Evolutionary conservation across 2,888 invertebrate species (phyloP).

Genomic region (Eucriotettix oculatus): DNA sequence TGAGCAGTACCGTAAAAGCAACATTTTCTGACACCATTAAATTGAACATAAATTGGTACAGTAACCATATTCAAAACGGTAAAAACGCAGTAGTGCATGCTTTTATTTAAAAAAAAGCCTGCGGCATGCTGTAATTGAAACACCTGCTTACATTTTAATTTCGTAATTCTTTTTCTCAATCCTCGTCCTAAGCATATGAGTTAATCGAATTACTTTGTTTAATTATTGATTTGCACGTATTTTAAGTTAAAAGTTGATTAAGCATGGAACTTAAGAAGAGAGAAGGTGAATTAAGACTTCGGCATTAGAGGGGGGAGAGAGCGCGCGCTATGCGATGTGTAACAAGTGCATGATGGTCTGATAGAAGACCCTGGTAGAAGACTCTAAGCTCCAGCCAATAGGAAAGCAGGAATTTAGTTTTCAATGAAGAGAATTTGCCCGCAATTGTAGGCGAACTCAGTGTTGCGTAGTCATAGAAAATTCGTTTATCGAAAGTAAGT

Average conservation of each 20-base stretch:
- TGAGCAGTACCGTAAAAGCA: slow-evolving; percentile 30
- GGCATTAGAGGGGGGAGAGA: neutral
- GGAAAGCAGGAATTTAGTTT: slow-evolving; percentile 14
- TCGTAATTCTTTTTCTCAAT: too few species aligned
- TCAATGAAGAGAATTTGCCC: slow-evolving; percentile 13
- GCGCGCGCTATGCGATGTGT: neutral
- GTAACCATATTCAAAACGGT: slow-evolving; percentile 13
- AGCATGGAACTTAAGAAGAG: neutral
- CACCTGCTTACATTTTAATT: too few species aligned
- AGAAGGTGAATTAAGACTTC: neutral
- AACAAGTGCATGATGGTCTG: slow-evolving; percentile 22
- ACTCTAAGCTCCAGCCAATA: slow-evolving; percentile 24
- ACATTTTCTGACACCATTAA: slow-evolving; percentile 31
- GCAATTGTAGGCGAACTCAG: slow-evolving; percentile 8
- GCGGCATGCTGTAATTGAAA: neutral
- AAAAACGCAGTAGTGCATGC: slow-evolving; percentile 9
- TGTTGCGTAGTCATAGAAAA: slow-evolving; percentile 1
- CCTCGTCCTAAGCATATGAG: too few species aligned
- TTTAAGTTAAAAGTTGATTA: neutral
- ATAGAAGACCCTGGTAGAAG: slow-evolving; percentile 31
- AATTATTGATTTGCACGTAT: slow-evolving; percentile 7
- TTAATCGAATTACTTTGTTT: neutral
- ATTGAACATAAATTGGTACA: slow-evolving; percentile 30
- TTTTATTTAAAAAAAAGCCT: slow-evolving; percentile 4
- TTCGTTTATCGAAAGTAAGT: slow-evolving; percentile 5